Base-by-base conservation (phyloP, 2,113 vertebrate genomes). In the Eurystomus gularis region DNA sequence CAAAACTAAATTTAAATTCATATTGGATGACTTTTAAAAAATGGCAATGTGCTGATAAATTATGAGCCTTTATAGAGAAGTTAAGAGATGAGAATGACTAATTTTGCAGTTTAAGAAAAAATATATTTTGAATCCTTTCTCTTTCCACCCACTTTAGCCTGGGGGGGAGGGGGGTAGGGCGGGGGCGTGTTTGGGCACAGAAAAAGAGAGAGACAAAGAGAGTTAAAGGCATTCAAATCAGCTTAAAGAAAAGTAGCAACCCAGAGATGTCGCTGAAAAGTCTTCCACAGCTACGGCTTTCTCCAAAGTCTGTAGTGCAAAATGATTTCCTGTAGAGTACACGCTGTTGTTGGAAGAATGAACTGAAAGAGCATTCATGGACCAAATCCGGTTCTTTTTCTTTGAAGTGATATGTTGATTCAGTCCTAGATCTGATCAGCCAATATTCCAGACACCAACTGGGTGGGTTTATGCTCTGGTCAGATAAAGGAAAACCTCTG, bases 1-100 rank as follows among this genome's bases (percentile, higher is more conserved):
- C 51, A 95, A 91, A 97, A 95, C 68, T 93, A 91, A 84, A 88
- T 96, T 88, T 95, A 84, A 96, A 94, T 96, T 86, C 86, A 71
- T 82, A 83, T 61, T 81, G 40, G 65, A 95, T 68, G 46, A 44
- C 88, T 42, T 86, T 85, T 88, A 55, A 93, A 78, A 96, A 64
- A 79, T 92, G 40, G 62, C 54, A 86, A 40, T 49, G 51, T 82
- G 20, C 35, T 92, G 82, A 89, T 87, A 88, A 92, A 76, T 94
- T 92, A 73, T 51, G 61, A 90, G 37, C 20, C 31, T 88, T 95
- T 95, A 40, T 44, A 87, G 64, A 89, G 40, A 87, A 88, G 60
- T 81, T 86, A 95, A 88, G 79, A 94, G 93, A 81, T 73, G 25
- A 12, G 28, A 91, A 96, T 91, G 57, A 96, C 71, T 93, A 94